Percentiles rank a stretch among this genome's conserved stretches.
These are phyloP conservation scores for Hyalella azteca DNA, from an alignment of 2,888 invertebrate species.

Conservation along the genomic window DNA sequence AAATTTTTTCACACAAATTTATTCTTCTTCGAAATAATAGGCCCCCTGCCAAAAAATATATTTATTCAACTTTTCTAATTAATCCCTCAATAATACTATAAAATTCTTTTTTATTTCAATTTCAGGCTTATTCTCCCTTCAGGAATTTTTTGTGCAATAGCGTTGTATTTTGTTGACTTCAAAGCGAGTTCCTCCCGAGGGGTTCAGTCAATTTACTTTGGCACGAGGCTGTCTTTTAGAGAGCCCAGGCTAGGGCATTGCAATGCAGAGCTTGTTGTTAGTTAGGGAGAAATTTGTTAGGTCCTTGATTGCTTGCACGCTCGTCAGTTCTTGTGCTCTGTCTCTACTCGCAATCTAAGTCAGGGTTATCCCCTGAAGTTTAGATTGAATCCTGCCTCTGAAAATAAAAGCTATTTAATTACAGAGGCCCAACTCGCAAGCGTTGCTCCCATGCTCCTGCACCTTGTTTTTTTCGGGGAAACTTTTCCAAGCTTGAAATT, in stretches of 20 bases:
- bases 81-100: too few species aligned
- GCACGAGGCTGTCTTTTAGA: background rate
- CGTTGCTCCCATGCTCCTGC: background rate
- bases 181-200: background rate
- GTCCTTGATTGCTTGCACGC: background rate
- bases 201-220: too few species aligned
- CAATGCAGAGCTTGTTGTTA: background rate
- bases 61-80: too few species aligned
- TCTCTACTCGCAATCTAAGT: background rate
- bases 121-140: too few species aligned
- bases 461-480: background rate
- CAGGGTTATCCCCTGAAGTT: constrained; percentile 19
- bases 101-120: too few species aligned
- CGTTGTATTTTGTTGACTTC: background rate
- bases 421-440: background rate
- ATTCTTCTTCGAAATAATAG: too few species aligned
- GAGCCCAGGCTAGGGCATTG: background rate
- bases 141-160: too few species aligned
- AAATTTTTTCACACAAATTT: too few species aligned
- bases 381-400: constrained; percentile 26
- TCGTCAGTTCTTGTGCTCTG: constrained; percentile 14
- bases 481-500: too few species aligned
- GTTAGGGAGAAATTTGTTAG: background rate
- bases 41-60: too few species aligned
- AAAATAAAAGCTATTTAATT: constrained; percentile 34